A percentile compares a stretch with the other conserved stretches of the same genome.
Conservation (phyloP, 2,113 vertebrate species). For the Ahaetulla prasina region DNA sequence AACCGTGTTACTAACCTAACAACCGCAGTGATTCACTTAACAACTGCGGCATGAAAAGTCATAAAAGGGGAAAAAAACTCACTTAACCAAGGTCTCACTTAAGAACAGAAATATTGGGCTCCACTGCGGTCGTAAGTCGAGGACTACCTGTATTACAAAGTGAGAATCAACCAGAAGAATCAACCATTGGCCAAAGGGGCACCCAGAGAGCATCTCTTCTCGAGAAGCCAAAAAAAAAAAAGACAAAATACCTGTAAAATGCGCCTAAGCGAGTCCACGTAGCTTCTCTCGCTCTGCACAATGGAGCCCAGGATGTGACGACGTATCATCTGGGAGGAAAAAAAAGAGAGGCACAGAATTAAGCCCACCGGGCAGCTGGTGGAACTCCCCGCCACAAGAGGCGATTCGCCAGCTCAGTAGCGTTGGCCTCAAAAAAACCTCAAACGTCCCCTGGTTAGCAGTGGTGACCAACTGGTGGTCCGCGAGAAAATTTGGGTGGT, state of each 20-base stretch:
- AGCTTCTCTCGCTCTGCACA: conserved; percentile 89
- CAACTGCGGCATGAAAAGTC: not conserved
- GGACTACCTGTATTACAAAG: not conserved
- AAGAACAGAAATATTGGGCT: not conserved
- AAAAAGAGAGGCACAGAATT: not conserved
- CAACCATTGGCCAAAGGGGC: not conserved
- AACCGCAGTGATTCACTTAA: not conserved
- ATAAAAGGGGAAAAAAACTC: not conserved
- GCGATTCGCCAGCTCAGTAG: not conserved
- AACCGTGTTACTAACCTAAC: too few species aligned
- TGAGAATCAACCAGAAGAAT: too few species aligned
- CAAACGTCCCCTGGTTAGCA: not conserved
- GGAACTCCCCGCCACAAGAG: not conserved
- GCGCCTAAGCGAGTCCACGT: conserved; percentile 85
- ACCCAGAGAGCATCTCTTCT: not conserved
- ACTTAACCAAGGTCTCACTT: not conserved
- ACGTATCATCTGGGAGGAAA: conserved; percentile 77
- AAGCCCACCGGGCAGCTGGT: not conserved
- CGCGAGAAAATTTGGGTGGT: too few species aligned
- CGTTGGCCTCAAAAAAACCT: not conserved
- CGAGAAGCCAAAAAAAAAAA: not conserved
- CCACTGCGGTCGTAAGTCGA: not conserved
- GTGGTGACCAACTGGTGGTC: too few species aligned
- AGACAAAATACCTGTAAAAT: conserved; percentile 79
- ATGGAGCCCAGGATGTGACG: conserved; percentile 91